Conservation (phyloP, 2,113 vertebrate species). For the Opisthocomus hoazin region DNA sequence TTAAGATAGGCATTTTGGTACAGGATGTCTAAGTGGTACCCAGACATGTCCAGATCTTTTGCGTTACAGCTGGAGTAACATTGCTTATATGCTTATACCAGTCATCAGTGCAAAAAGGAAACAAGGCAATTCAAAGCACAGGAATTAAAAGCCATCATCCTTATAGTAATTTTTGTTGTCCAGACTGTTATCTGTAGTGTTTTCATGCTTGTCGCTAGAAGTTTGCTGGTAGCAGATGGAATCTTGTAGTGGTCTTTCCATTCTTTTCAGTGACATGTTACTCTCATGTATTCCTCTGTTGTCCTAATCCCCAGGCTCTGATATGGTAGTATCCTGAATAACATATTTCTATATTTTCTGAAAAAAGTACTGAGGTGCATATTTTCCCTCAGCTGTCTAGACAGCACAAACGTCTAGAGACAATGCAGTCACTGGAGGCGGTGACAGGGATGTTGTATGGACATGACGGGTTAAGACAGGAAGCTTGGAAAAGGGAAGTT, state of each 20-base stretch:
- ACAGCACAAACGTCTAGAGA: background rate
- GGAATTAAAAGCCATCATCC: background rate
- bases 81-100: background rate
- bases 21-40: background rate
- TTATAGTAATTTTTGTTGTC: background rate
- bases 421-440: background rate
- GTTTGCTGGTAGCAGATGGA: background rate
- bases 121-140: background rate
- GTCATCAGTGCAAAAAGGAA: background rate
- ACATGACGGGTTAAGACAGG: background rate
- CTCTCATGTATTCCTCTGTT: background rate
- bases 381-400: background rate
- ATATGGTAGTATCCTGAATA: background rate
- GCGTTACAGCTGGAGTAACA: background rate
- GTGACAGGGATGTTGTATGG: background rate
- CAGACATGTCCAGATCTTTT: background rate
- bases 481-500: background rate
- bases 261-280: background rate
- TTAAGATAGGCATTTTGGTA: background rate
- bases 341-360: background rate
- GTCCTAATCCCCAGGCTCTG: background rate
- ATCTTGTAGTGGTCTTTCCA: background rate
- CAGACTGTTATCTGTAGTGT: background rate
- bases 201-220: background rate
- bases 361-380: background rate